A percentile compares a stretch with the other conserved stretches of the same genome.
Evolutionary conservation across 2,888 invertebrate species (phyloP).

Genomic region (Notodonta dromedarius): DNA sequence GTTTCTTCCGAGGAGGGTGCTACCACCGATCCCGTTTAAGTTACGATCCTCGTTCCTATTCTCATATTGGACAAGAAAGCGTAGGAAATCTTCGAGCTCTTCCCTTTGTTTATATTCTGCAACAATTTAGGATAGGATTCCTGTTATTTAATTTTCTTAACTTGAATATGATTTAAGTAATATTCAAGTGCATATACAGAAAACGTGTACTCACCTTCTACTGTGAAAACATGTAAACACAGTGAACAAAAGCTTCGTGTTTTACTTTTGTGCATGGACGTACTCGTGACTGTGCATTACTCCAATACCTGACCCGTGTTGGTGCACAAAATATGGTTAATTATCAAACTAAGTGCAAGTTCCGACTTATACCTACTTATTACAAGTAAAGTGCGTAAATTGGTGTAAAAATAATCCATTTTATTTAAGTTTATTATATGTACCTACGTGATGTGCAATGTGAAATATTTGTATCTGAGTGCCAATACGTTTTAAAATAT

Average conservation of each 20-base stretch:
- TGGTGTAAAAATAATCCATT: neutral
- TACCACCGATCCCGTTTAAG: slow-evolving; percentile 41
- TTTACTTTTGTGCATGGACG: slow-evolving; percentile 49
- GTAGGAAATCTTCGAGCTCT: slow-evolving; percentile 64
- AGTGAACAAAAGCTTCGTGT: slow-evolving; percentile 48
- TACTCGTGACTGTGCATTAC: slow-evolving; percentile 47
- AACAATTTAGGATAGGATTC: slow-evolving; percentile 50
- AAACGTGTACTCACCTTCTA: slow-evolving; percentile 52
- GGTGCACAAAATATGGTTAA: slow-evolving; percentile 31
- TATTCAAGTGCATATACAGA: slow-evolving; percentile 35
- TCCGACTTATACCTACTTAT: slow-evolving; percentile 13
- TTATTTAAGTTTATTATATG: neutral
- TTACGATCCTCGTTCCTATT: slow-evolving; percentile 50
- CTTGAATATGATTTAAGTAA: slow-evolving; percentile 8
- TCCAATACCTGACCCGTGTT: slow-evolving; percentile 40
- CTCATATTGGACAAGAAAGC: slow-evolving; percentile 62
- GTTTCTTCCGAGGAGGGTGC: slow-evolving; percentile 27
- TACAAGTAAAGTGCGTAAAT: slow-evolving; percentile 23
- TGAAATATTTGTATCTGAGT: neutral
- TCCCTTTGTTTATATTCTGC: slow-evolving; percentile 66
- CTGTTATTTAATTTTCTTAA: slow-evolving; percentile 4
- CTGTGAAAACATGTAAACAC: slow-evolving; percentile 35
- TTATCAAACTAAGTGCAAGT: slow-evolving; percentile 35
- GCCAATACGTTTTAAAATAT: neutral
- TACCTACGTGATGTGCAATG: neutral